Percentiles rank a stretch among this genome's conserved stretches.
Conservation (phyloP, 2,797 vertebrate species). For the Loriculus beryllinus region DNA sequence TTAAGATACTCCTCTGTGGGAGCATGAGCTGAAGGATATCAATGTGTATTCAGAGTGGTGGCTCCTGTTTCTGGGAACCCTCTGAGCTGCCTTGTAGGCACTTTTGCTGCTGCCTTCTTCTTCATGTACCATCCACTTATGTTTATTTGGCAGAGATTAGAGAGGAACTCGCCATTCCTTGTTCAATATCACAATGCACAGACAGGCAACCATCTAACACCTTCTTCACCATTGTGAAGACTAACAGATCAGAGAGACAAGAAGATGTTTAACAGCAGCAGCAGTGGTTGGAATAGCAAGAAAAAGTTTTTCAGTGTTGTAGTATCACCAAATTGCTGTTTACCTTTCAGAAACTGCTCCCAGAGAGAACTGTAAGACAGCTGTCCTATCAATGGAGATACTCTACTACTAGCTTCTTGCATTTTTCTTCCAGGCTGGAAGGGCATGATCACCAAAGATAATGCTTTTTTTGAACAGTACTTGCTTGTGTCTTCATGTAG, state of each 20-base stretch:
- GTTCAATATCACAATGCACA: background rate
- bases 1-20: background rate
- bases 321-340: constrained; percentile 14
- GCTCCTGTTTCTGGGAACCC: background rate
- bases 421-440: background rate
- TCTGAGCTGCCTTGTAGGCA: background rate
- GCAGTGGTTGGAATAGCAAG: background rate
- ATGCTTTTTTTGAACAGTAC: background rate
- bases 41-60: background rate
- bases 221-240: background rate
- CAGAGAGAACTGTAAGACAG: background rate
- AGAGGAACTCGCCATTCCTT: background rate
- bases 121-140: background rate
- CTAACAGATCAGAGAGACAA: constrained; percentile 31
- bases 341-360: background rate
- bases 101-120: background rate
- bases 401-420: background rate
- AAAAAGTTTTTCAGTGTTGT: constrained; percentile 9
- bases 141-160: background rate
- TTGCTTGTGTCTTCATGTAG: background rate
- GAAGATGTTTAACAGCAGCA: constrained; percentile 36
- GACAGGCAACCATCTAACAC: background rate
- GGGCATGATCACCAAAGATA: background rate
- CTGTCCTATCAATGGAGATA: background rate
- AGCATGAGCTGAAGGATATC: background rate